phyloP scores from a whole-genome alignment of 2,113 vertebrate genomes.

The Opisthocomus hoazin region DNA sequence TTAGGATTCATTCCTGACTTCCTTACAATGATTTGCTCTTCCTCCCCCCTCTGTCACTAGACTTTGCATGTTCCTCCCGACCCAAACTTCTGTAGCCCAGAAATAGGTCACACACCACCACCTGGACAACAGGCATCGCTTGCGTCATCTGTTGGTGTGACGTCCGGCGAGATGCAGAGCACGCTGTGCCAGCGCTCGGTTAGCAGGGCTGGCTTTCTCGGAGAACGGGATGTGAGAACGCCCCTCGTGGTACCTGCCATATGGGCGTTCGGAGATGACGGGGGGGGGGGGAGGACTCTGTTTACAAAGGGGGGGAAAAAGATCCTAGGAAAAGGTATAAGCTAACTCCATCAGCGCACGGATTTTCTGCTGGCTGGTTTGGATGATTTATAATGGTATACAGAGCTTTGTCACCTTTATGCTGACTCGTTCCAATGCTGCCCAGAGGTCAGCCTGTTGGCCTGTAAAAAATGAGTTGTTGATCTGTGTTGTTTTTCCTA shows the following conservation, averaged over 20 bases:
- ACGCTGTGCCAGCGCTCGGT: fast-evolving
- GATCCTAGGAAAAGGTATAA: neutral
- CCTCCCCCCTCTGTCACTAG: neutral
- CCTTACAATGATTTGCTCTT: neutral
- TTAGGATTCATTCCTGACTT: neutral
- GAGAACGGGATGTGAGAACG: neutral
- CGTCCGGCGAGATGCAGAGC: fast-evolving
- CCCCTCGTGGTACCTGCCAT: neutral
- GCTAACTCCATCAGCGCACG: fast-evolving
- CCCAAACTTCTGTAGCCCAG: neutral
- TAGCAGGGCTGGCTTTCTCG: neutral
- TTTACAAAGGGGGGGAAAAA: neutral
- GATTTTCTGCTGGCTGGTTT: neutral
- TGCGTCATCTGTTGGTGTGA: neutral
- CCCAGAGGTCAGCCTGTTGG: neutral
- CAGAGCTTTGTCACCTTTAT: constrained; percentile 20
- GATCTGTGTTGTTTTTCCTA: constrained; percentile 4
- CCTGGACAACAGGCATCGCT: neutral
- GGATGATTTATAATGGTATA: constrained; percentile 4
- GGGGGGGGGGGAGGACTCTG: neutral
- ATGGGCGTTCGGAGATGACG: neutral
- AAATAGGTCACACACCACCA: neutral
- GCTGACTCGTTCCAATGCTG: constrained; percentile 1
- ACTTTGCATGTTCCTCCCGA: neutral
- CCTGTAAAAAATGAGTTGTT: constrained; percentile 33